These are phyloP conservation scores for Chrysoperla carnea DNA, from an alignment of 1,140 invertebrate genomes.

Conservation along the genomic window DNA sequence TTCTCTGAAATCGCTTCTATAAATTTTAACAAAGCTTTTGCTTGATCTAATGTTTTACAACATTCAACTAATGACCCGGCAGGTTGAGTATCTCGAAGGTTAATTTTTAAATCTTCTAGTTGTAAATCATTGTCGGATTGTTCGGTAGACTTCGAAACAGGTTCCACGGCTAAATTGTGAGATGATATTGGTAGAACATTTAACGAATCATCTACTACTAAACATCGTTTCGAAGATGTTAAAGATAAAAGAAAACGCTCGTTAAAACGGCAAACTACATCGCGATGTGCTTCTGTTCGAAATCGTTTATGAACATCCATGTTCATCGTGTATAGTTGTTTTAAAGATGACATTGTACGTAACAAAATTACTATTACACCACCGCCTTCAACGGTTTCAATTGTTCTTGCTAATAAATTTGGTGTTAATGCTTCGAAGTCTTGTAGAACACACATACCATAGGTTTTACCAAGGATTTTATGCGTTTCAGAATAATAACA, in stretches of 20 bases:
- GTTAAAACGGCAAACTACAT: slow-evolving; percentile 89
- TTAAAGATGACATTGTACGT: slow-evolving; percentile 69
- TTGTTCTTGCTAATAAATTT: slow-evolving; percentile 88
- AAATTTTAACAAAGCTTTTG: slow-evolving; percentile 81
- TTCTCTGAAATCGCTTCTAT: slow-evolving; percentile 93
- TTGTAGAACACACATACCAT: slow-evolving; percentile 92
- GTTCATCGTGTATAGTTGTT: slow-evolving; percentile 88
- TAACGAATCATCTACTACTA: slow-evolving; percentile 89
- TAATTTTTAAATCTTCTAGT: slow-evolving; percentile 53
- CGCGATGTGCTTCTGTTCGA: slow-evolving; percentile 85
- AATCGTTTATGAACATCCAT: slow-evolving; percentile 97
- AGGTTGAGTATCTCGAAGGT: slow-evolving; percentile 67
- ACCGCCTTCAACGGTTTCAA: slow-evolving; percentile 98
- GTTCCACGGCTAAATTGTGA: slow-evolving; percentile 60
- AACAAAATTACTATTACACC: slow-evolving; percentile 84
- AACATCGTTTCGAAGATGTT: slow-evolving; percentile 67
- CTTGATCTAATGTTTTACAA: slow-evolving; percentile 91
- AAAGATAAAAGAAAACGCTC: slow-evolving; percentile 90
- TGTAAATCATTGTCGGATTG: slow-evolving; percentile 31
- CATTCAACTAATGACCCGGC: slow-evolving; percentile 76
- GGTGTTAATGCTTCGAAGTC: slow-evolving; percentile 99
- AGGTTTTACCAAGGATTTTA: slow-evolving; percentile 95
- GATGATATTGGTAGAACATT: slow-evolving; percentile 86
- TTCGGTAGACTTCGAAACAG: slow-evolving; percentile 31
- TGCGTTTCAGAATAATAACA: slow-evolving; percentile 97